Base-by-base conservation (phyloP, 2,888 invertebrate genomes). In the Fabriciana adippe region DNA sequence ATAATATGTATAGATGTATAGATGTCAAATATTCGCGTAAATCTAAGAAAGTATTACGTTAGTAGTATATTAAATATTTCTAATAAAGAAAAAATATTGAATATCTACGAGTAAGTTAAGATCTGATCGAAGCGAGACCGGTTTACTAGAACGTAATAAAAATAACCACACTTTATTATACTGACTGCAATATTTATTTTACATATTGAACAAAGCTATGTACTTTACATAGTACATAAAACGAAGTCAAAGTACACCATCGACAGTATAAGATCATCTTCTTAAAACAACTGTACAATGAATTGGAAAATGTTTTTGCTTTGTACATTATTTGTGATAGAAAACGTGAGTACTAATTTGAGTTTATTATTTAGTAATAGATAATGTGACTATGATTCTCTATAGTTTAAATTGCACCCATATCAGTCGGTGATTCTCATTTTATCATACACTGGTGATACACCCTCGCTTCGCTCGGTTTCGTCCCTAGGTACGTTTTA, bases 221-320 rank as follows among this genome's bases (percentile, higher is more conserved):
- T 47, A 59, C 35, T 51, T 11, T 15, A 15, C 18, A 5, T 8
- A 41, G 65, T 69, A 72, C 67, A 67, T 56, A 69, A 60, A 59
- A 59, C 18, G 57, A 64, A 65, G 15, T 62, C 54, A 31, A 15
- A 21, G 51, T 45, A 35, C 45, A 62, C n/a, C 54, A 53, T 59
- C 54, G 16, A 47, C 65, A 70, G 60, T 66, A 41, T 35, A 50
- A 60, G 45, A 60, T 41, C 8, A 55, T 63, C 47, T 67, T 57
- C 35, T 50, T 48, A 59, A 35, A 11, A 55, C 13, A 50, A 14
- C 31, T n/a, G 47, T 62, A 64, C 59, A 68, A 72, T 72, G 72
- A 55, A 60, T 47, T 56, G 66, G 13, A 72, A 54, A 69, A 62
- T 63, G 21, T 64, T 69, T 41, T 64, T 69, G 47, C 68, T 72